Conservation (phyloP, 2,797 vertebrate species). For the Cheirogaleus major region DNA sequence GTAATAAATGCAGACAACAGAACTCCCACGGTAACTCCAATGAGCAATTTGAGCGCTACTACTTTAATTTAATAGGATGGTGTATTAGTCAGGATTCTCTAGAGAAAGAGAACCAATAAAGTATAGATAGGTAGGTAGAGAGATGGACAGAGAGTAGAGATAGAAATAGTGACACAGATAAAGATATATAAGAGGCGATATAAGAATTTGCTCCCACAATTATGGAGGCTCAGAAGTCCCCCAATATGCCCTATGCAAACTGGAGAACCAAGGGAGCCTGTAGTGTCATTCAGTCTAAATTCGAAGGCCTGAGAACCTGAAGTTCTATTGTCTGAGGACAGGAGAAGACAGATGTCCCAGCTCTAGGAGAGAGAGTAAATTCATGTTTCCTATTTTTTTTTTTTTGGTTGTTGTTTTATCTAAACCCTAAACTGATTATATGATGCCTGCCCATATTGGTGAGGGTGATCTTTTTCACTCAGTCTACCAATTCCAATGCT, state of each 20-base stretch:
- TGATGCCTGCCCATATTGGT: not conserved
- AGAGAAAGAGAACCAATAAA: not conserved
- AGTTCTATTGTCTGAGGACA: not conserved
- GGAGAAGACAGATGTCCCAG: not conserved
- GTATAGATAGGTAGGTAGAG: not conserved
- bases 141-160: not conserved
- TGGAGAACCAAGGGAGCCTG: not conserved
- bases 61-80: not conserved
- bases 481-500: not conserved
- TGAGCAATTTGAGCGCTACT: not conserved
- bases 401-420: not conserved
- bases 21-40: not conserved
- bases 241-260: not conserved
- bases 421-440: not conserved
- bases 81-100: not conserved
- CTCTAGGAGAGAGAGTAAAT: not conserved
- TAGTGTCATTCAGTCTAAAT: not conserved
- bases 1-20: not conserved
- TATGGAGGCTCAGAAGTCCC: not conserved
- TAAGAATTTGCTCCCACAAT: not conserved
- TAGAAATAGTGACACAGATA: not conserved
- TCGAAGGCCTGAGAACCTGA: not conserved
- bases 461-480: not conserved
- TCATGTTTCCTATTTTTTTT: not conserved
- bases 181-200: not conserved